Evolutionary conservation across 2,113 vertebrate genomes (phyloP).

Genomic region (Cavia aperea): DNA sequence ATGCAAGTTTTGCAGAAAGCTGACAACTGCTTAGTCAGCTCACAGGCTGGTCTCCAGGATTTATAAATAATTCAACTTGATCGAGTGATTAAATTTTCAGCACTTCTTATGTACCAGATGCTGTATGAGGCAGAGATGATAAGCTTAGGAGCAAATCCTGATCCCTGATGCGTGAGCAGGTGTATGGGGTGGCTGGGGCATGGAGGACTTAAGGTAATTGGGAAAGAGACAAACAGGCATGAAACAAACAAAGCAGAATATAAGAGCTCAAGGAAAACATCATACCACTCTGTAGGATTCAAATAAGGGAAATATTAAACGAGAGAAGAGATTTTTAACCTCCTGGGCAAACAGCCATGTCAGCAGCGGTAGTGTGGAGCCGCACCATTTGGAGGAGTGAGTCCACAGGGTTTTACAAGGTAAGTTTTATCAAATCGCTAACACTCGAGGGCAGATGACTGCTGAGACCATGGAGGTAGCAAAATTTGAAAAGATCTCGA

Average conservation of each 20-base stretch:
- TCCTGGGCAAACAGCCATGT: neutral
- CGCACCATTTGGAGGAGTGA: neutral
- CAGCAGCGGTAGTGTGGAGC: neutral
- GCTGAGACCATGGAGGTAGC: neutral
- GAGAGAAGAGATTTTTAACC: neutral
- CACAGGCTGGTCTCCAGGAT: neutral
- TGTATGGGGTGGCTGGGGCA: neutral
- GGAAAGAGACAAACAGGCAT: neutral
- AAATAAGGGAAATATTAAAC: neutral
- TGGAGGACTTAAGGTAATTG: neutral
- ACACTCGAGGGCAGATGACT: neutral
- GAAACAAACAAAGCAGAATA: neutral
- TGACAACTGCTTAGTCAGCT: neutral
- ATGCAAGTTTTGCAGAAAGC: constrained; percentile 6
- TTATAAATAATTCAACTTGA: constrained; percentile 25
- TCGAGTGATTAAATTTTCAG: neutral
- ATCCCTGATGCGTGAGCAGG: neutral
- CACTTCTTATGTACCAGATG: neutral
- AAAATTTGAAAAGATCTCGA: neutral
- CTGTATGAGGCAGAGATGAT: neutral
- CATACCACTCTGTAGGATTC: neutral
- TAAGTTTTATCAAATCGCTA: neutral
- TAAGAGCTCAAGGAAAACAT: neutral
- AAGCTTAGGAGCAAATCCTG: neutral
- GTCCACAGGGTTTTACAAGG: neutral